Percentiles rank a stretch among this genome's conserved stretches.
Conservation (phyloP, 1,140 invertebrate species). For the Ladona fulva region DNA sequence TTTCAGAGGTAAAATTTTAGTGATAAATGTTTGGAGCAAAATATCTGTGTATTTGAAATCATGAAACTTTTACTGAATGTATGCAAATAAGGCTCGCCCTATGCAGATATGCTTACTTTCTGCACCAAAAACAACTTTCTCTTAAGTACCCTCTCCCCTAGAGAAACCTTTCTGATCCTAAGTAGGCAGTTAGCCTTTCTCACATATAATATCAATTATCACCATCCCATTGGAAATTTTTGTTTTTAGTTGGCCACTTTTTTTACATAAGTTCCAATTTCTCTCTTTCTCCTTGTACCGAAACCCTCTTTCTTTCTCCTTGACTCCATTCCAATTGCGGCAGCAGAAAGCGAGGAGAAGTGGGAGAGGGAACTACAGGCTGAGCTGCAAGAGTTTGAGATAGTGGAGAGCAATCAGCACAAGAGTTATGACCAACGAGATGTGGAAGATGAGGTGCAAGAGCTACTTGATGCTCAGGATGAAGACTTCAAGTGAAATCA, state of each 20-base stretch:
- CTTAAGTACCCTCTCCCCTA: too few relatives aligned
- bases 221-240: not conserved
- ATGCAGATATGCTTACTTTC: too few relatives aligned
- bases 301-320: not conserved
- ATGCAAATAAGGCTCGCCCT: too few relatives aligned
- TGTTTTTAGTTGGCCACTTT: constrained; percentile 4
- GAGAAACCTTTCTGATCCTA: too few relatives aligned
- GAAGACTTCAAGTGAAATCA: not conserved
- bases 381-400: constrained; percentile 86
- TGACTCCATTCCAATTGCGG: not conserved
- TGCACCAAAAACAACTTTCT: too few relatives aligned
- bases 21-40: too few relatives aligned
- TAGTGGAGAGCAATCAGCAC: constrained; percentile 47
- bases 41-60: too few relatives aligned
- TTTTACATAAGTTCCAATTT: constrained; percentile 3
- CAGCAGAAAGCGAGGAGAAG: constrained; percentile 37
- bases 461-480: not conserved
- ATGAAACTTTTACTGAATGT: too few relatives aligned
- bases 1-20: too few relatives aligned
- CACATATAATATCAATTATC: too few relatives aligned
- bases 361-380: constrained; percentile 89
- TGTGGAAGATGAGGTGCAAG: not conserved
- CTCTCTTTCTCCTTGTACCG: not conserved
- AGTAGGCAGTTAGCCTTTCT: too few relatives aligned
- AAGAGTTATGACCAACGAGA: not conserved